Evolutionary conservation across 2,113 vertebrate genomes (phyloP), one percentile per base, ranked within the genome.

Genomic region (Sprattus sprattus): DNA sequence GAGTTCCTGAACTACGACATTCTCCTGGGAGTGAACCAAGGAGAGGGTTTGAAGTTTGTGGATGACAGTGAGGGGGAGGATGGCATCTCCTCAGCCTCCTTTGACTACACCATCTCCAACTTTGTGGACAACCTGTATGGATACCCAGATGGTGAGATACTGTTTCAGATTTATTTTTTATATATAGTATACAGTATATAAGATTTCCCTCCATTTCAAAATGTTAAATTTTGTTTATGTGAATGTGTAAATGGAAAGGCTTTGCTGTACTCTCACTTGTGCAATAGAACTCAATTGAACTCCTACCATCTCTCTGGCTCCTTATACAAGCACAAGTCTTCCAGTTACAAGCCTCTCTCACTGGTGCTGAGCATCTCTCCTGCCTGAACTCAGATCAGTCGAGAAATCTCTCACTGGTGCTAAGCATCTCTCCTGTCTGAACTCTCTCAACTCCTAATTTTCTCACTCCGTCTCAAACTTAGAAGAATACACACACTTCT

Each of bases 1-100:
- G 98, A 99, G 91, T 99, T 99, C 93, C 95, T 99, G 87, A 99
- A 99, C 93, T 99, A 99, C 0, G 97, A 99, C 93, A 98, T 99
- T 91, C 91, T 99, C 85, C 96, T 99, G 32, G 98, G 98, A 0
- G 98, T 99, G 89, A 99, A 99, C 93, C 98, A 99, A 71, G 98
- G 98, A 0, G 98, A 99, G 85, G 98, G 98, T 0, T 64, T 99
- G 2, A 99, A 99, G 89, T 99, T 99, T 64, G 97, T 99, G 88
- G 98, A 99, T 85, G 97, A 99, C 89, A 97, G 95, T 0, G 97
- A 99, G 90, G 97, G 95, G n/a, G 97, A 99, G 82, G 97, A 99
- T 0, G 98, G 97, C 0, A 97, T 99, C 87, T 98, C 98, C 0
- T 95, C 97, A 1, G 96, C 97, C n/a, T 96, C 97, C 0, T 99